Percentiles rank a stretch among this genome's conserved stretches.
Evolutionary conservation across 2,113 vertebrate genomes (phyloP).

Genomic region (Cyprichromis sp.): DNA sequence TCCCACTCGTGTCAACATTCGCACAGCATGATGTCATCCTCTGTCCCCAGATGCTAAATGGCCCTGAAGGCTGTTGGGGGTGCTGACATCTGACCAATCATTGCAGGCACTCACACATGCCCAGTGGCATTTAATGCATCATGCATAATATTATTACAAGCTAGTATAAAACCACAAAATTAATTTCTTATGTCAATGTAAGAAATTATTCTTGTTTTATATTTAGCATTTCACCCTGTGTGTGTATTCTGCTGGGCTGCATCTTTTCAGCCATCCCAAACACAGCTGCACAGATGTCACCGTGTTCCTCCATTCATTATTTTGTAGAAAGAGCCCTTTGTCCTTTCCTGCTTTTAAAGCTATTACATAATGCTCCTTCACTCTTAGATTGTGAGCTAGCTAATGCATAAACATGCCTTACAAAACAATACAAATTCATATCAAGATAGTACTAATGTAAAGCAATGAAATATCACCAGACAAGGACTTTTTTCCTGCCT

Average conservation of each 20-base stretch:
- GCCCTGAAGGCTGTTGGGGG: slow-evolving; percentile 6
- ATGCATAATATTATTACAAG: not conserved
- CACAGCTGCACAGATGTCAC: slow-evolving; percentile 30
- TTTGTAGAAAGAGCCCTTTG: slow-evolving; percentile 35
- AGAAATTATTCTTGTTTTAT: not conserved
- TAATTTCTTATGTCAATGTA: not conserved
- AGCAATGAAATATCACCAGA: not conserved
- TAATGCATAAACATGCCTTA: not conserved
- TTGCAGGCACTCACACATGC: not conserved
- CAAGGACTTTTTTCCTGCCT: not conserved
- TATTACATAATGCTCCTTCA: slow-evolving; percentile 18
- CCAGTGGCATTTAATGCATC: not conserved
- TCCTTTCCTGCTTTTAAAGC: not conserved
- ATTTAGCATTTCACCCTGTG: not conserved
- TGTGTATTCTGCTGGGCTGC: not conserved
- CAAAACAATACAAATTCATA: not conserved
- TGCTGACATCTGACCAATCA: not conserved
- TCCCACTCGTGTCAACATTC: not conserved
- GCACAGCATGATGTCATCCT: slow-evolving; percentile 31
- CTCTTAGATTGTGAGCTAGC: not conserved
- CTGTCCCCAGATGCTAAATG: not conserved
- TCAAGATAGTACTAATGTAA: not conserved
- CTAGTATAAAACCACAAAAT: not conserved
- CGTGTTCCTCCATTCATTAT: slow-evolving; percentile 6
- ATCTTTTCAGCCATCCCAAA: not conserved